phyloP scores from a whole-genome alignment of 1,140 invertebrate genomes.

The Bradysia coprophila region DNA sequence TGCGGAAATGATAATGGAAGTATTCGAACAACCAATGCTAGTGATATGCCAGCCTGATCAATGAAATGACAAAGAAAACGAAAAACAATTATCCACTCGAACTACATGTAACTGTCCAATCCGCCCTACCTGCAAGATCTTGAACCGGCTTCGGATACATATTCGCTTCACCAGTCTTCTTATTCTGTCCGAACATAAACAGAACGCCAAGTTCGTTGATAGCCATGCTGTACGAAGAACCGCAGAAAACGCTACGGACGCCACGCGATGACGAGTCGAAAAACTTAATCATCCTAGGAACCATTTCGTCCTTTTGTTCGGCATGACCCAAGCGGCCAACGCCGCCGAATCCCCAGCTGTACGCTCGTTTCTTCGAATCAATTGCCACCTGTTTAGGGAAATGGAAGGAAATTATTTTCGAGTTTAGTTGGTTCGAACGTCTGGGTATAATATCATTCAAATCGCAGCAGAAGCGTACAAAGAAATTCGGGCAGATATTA shows the following conservation, averaged over 20 bases:
- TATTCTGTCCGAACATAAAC: slow-evolving; percentile 80
- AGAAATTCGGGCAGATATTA: too few species aligned
- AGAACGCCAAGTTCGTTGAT: slow-evolving; percentile 61
- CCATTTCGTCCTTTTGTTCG: slow-evolving; percentile 77
- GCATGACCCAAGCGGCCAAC: slow-evolving; percentile 83
- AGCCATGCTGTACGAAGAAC: slow-evolving; percentile 69
- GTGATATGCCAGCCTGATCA: slow-evolving; percentile 63
- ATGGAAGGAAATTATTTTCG: not conserved
- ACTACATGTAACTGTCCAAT: too few species aligned
- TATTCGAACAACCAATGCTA: slow-evolving; percentile 56
- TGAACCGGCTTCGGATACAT: slow-evolving; percentile 94
- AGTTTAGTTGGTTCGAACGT: not conserved
- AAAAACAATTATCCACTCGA: too few species aligned
- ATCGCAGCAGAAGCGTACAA: not conserved
- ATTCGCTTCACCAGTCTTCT: slow-evolving; percentile 80
- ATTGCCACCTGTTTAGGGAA: slow-evolving; percentile 45
- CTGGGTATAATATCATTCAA: not conserved
- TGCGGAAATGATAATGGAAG: slow-evolving; percentile 70
- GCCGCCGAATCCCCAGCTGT: slow-evolving; percentile 88
- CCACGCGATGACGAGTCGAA: slow-evolving; percentile 71
- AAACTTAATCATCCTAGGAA: slow-evolving; percentile 77
- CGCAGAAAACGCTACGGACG: slow-evolving; percentile 59
- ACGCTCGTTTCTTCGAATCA: slow-evolving; percentile 71
- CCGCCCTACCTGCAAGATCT: slow-evolving; percentile 52
- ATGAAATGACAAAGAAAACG: not conserved